A percentile compares a stretch with the other conserved stretches of the same genome.
Conservation (phyloP, 2,113 vertebrate species). For the Pongo pygmaeus region DNA sequence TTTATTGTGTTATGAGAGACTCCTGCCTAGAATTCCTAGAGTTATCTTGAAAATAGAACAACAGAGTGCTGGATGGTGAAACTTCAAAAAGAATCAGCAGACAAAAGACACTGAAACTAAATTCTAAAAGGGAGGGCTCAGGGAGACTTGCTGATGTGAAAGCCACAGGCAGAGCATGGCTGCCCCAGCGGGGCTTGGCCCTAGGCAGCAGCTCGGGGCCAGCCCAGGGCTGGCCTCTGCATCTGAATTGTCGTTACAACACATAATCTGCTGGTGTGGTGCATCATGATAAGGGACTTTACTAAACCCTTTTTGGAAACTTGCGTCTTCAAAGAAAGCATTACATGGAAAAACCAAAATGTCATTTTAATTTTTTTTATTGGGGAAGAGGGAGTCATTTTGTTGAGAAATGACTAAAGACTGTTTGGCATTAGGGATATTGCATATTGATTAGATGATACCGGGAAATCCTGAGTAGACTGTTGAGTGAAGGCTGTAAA, state of each 20-base stretch:
- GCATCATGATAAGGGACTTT: not conserved
- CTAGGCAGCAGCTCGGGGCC: rapidly evolving
- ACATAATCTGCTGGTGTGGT: not conserved
- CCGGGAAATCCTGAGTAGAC: not conserved
- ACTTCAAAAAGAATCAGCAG: not conserved
- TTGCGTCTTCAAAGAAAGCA: not conserved
- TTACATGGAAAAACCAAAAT: not conserved
- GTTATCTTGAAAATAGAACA: not conserved
- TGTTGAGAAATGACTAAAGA: not conserved
- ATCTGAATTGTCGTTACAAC: rapidly evolving
- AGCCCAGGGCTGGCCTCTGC: rapidly evolving
- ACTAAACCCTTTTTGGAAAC: not conserved
- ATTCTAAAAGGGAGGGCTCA: not conserved
- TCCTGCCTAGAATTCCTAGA: no score
- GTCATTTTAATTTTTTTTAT: not conserved
- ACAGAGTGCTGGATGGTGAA: not conserved
- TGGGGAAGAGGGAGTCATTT: not conserved
- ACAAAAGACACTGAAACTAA: no score
- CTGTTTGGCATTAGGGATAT: not conserved
- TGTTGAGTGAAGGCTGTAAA: no score
- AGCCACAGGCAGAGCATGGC: rapidly evolving
- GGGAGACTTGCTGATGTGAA: not conserved
- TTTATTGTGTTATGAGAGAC: not conserved
- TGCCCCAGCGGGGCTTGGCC: rapidly evolving
- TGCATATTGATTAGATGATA: not conserved